Evolutionary conservation across 2,113 vertebrate species (phyloP).

Genomic region (Tenrec ecaudatus): DNA sequence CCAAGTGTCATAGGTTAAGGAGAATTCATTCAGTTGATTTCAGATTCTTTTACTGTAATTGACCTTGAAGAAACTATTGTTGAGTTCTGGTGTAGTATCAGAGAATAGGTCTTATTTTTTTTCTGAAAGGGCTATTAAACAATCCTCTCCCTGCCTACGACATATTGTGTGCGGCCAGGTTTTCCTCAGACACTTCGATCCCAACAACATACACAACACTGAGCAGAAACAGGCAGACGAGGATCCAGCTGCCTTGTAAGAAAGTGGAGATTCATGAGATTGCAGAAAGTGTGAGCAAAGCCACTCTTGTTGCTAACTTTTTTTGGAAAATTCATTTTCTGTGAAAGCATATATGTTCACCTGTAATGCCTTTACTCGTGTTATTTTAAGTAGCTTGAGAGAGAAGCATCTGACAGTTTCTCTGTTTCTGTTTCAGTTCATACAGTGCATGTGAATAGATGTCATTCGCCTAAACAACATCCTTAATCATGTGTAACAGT

Average conservation of each 20-base stretch:
- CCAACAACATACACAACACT: background rate
- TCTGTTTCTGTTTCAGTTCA: conserved; percentile 13
- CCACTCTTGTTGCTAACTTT: background rate
- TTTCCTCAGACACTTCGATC: background rate
- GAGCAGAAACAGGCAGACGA: background rate
- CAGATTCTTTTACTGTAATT: background rate
- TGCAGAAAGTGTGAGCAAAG: background rate
- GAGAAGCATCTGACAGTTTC: background rate
- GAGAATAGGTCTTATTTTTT: background rate
- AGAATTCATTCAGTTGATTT: background rate
- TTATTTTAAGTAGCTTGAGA: conserved; percentile 35
- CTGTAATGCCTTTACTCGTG: background rate
- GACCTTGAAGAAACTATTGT: conserved; percentile 15
- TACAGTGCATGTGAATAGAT: background rate
- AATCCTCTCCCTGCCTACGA: background rate
- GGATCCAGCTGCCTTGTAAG: background rate
- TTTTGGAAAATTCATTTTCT: conserved; percentile 25
- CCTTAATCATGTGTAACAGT: background rate
- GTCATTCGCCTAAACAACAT: background rate
- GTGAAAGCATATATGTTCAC: background rate
- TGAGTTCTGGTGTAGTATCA: background rate
- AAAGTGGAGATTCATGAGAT: background rate
- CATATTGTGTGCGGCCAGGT: background rate
- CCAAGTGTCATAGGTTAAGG: background rate
- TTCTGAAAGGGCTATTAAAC: background rate